Evolutionary conservation across 2,797 vertebrate species (phyloP).

Genomic region (Anas acuta): DNA sequence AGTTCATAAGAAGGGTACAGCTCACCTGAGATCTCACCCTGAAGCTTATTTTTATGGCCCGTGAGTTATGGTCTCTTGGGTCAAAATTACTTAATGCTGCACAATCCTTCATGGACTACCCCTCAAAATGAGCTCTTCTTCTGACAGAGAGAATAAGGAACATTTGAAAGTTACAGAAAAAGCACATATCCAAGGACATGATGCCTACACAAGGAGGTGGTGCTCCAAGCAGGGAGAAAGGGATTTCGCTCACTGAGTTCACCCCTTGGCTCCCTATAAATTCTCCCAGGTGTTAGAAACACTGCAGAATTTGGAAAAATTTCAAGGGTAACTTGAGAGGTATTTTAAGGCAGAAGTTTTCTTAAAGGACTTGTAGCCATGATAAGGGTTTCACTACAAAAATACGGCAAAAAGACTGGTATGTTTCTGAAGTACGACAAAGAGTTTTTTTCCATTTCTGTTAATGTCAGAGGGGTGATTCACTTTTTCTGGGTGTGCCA

Average conservation of each 20-base stretch:
- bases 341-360: neutral
- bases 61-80: neutral
- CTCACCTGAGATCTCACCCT: neutral
- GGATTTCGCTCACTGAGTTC: neutral
- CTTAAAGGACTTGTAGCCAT: neutral
- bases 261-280: neutral
- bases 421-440: neutral
- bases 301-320: neutral
- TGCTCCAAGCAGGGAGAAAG: neutral
- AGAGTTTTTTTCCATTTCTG: neutral
- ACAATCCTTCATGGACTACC: neutral
- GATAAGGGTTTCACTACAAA: neutral
- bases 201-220: neutral
- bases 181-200: neutral
- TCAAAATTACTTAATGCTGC: neutral
- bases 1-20: neutral
- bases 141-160: neutral
- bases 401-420: neutral
- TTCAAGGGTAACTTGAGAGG: too few species aligned
- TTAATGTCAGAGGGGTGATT: neutral
- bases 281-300: neutral
- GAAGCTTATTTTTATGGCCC: conserved; percentile 1
- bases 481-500: neutral
- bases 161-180: neutral
- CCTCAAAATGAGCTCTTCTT: neutral